These are phyloP conservation scores for Aleiodes sp. DNA, from an alignment of 1,140 invertebrate genomes.

Conservation along the genomic window DNA sequence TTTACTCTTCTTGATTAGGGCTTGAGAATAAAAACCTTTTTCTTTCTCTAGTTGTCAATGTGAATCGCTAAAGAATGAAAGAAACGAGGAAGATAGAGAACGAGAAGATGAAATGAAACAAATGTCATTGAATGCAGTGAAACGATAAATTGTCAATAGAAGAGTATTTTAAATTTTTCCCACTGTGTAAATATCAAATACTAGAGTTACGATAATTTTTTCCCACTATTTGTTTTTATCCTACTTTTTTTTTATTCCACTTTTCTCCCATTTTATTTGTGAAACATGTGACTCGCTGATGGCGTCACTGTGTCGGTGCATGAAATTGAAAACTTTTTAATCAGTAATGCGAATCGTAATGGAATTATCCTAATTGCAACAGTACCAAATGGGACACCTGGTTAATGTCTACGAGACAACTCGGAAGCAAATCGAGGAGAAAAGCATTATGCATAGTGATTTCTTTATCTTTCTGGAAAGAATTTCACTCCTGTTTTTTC, in stretches of 20 bases:
- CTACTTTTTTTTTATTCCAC: background rate
- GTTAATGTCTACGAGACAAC: background rate
- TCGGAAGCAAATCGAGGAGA: background rate
- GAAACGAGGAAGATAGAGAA: background rate
- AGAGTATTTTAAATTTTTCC: background rate
- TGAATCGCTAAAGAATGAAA: conserved; percentile 4
- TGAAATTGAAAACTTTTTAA: conserved; percentile 44
- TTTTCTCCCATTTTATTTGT: background rate
- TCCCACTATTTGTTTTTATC: background rate
- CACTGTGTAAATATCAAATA: background rate
- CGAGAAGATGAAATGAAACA: background rate
- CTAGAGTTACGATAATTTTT: too few relatives aligned
- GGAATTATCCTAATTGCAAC: conserved; percentile 8
- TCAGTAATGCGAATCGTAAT: conserved; percentile 31
- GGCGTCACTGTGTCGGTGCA: background rate
- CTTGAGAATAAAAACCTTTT: conserved; percentile 46
- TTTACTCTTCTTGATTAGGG: conserved; percentile 67
- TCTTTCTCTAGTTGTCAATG: background rate
- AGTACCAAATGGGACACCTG: background rate
- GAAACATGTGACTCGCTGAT: background rate
- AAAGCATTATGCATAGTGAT: background rate
- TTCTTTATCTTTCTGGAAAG: too few relatives aligned
- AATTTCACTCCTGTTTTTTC: background rate
- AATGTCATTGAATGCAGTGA: too few relatives aligned
- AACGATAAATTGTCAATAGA: conserved; percentile 8